phyloP scores from a whole-genome alignment of 92 coral and sea anemone genomes.

The Plumapathes pennacea region DNA sequence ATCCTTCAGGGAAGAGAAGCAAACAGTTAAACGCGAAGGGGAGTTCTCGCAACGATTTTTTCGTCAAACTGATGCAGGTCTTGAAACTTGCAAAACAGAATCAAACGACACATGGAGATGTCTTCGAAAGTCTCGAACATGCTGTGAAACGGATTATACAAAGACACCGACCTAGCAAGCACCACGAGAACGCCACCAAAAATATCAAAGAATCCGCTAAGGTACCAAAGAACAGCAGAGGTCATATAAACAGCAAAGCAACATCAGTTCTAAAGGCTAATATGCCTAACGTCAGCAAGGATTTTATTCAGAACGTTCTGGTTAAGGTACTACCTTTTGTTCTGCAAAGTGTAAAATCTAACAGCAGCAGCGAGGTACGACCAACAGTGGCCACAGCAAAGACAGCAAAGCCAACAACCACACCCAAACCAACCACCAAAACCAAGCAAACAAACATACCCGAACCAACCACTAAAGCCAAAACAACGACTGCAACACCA shows the following conservation, averaged over 20 bases:
- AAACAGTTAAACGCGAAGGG: too few species aligned
- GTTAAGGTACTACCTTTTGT: constrained; percentile 68
- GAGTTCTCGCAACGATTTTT: too few species aligned
- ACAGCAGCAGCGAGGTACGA: neutral
- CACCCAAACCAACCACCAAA: constrained; percentile 24
- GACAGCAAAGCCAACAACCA: constrained; percentile 33
- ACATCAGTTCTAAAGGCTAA: neutral
- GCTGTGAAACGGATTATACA: too few species aligned
- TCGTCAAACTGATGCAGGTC: constrained; percentile 62
- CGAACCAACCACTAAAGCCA: constrained; percentile 26
- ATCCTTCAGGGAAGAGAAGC: too few species aligned
- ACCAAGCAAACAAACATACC: constrained; percentile 11
- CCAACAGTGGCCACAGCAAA: constrained; percentile 2
- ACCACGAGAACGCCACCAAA: constrained; percentile 7
- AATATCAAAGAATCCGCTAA: constrained; percentile 5
- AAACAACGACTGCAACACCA: constrained; percentile 14
- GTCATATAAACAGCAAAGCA: neutral
- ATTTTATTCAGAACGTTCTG: constrained; percentile 45
- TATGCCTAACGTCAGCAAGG: neutral
- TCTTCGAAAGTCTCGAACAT: constrained; percentile 40
- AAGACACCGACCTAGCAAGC: too few species aligned
- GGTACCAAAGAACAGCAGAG: too few species aligned
- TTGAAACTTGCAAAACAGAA: constrained; percentile 38
- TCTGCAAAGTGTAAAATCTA: constrained; percentile 45
- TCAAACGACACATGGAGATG: constrained; percentile 8